Evolutionary conservation across 1,140 invertebrate genomes (phyloP), one percentile per base, ranked within the genome.

Genomic region (Drosophila mayri): DNA sequence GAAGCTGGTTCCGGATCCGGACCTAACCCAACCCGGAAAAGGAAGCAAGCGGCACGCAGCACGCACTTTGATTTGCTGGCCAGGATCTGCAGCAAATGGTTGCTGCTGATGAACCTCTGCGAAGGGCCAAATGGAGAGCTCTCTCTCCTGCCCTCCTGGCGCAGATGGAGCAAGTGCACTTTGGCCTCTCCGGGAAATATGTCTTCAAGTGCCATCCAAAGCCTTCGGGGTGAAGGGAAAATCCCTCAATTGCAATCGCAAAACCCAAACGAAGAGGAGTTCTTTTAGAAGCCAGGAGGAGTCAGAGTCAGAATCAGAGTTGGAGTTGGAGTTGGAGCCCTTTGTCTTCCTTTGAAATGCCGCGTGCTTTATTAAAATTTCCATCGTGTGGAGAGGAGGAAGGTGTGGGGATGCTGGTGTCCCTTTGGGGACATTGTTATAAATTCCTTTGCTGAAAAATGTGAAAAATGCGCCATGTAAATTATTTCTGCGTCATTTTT

Each of bases 401-500:
- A 16, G 55, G 40, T 18, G 28, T 32, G 37, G 20, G 12, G 1
- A 8, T 16, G 28, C 20, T 25, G 43, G 44, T 55, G 74, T 81
- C 79, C 82, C 82, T 86, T 86, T 86, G 68, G 80, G 84, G 84
- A 87, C 84, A 87, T 88, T 87, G 76, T 87, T 87, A 87, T 88
- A 88, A 84, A 87, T 88, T 83, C 80, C 80, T 88, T 78, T 62
- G 43, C 47, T 80, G 65, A 75, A 83, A 83, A 87, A 87, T 88
- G 84, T 84, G 85, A 84, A 87, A 87, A 87, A 87, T 87, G 84
- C 84, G 67, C 79, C 80, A 87, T 87, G 83, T 88, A 87, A 87
- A 87, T 87, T 87, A 87, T 87, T 87, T 87, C 61, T 60, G 79
- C 84, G 76, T 79, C 76, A 68, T 76, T 61, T 76, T 67, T 68